Conservation (phyloP, 2,113 vertebrate species). For the Gila orcuttii region DNA sequence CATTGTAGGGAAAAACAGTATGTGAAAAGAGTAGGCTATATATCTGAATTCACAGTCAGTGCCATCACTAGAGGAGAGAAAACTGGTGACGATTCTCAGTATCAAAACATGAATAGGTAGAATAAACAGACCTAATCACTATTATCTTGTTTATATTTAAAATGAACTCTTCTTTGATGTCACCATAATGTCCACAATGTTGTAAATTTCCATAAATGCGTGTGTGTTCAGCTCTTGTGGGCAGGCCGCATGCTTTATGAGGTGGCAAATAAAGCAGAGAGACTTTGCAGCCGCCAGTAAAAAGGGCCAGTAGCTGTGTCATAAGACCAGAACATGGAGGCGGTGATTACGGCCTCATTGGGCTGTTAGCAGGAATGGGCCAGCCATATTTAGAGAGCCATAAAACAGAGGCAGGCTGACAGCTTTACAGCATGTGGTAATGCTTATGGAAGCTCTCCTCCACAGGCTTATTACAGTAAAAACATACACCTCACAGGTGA, state of each 20-base stretch:
- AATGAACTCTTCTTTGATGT: slow-evolving; percentile 22
- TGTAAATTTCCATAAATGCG: slow-evolving; percentile 1
- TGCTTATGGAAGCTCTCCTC: slow-evolving; percentile 50
- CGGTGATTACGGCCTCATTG: slow-evolving; percentile 59
- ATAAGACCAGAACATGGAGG: slow-evolving; percentile 51
- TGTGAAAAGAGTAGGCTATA: no score
- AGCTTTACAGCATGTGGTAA: slow-evolving; percentile 56
- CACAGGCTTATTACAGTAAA: slow-evolving; percentile 45
- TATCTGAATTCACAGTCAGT: no score
- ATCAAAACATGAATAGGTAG: background rate
- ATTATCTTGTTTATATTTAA: slow-evolving; percentile 18
- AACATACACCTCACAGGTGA: slow-evolving; percentile 33
- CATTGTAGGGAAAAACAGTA: no score
- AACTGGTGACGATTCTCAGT: background rate
- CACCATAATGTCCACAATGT: background rate
- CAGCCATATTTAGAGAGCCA: slow-evolving; percentile 55
- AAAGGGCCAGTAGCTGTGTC: slow-evolving; percentile 49
- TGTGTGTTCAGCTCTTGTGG: slow-evolving; percentile 4
- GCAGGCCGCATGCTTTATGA: slow-evolving; percentile 55
- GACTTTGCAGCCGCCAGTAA: slow-evolving; percentile 35
- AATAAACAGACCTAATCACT: background rate
- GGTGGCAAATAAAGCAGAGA: slow-evolving; percentile 56
- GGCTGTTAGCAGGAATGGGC: slow-evolving; percentile 55
- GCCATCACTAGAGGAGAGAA: no score
- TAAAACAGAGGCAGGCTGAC: slow-evolving; percentile 55